Evolutionary conservation across 2,888 invertebrate species (phyloP).

Genomic region (Leucoptera coffeella): DNA sequence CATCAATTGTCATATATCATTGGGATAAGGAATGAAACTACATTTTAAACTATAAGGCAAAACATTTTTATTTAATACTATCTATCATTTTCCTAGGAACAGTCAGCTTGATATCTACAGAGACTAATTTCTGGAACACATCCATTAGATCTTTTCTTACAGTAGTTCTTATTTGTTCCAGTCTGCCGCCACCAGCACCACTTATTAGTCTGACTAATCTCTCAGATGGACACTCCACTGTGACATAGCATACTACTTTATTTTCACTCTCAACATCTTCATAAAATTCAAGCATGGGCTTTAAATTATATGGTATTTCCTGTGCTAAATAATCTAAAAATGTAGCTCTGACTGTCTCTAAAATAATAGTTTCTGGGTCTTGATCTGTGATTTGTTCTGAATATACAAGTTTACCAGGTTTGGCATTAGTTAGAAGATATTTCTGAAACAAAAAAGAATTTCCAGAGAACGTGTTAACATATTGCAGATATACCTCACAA

Average conservation of each 20-base stretch:
- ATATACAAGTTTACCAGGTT: slow-evolving; percentile 62
- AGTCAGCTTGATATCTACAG: slow-evolving; percentile 22
- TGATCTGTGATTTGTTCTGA: slow-evolving; percentile 69
- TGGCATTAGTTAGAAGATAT: slow-evolving; percentile 63
- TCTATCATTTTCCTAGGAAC: too few species aligned
- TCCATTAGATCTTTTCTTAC: slow-evolving; percentile 59
- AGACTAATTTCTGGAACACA: slow-evolving; percentile 56
- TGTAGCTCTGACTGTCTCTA: slow-evolving; percentile 73
- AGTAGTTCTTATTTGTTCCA: slow-evolving; percentile 64
- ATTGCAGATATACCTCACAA: too few species aligned
- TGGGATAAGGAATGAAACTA: too few species aligned
- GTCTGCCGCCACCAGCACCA: slow-evolving; percentile 60
- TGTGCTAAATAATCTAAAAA: slow-evolving; percentile 76
- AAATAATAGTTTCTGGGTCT: slow-evolving; percentile 60
- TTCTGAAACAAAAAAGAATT: slow-evolving; percentile 42
- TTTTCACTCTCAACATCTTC: slow-evolving; percentile 48
- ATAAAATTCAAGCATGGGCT: slow-evolving; percentile 60
- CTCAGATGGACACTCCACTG: slow-evolving; percentile 57
- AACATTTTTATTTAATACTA: too few species aligned
- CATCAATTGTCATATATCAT: too few species aligned
- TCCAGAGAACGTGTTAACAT: too few species aligned
- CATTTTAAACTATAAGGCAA: too few species aligned
- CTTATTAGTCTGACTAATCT: slow-evolving; percentile 61
- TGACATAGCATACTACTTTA: slow-evolving; percentile 44
- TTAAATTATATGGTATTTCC: slow-evolving; percentile 80